These are phyloP conservation scores for Atlantisia rogersi DNA, from an alignment of 2,113 vertebrate species.

Conservation along the genomic window DNA sequence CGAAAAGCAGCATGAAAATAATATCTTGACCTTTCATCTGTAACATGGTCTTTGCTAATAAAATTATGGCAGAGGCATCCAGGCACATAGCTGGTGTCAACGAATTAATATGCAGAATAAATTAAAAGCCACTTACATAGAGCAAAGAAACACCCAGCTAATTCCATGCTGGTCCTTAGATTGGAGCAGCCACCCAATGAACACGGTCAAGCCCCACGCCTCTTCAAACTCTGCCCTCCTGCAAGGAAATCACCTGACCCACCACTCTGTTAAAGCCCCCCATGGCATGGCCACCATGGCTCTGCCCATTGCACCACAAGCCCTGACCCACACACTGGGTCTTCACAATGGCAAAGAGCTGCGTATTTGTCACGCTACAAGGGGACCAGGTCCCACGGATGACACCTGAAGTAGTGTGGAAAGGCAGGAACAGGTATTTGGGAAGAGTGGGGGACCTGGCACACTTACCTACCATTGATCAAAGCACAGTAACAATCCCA, in stretches of 20 bases:
- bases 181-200: not conserved
- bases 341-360: not conserved
- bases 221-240: not conserved
- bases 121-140: conserved; percentile 24
- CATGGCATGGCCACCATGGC: not conserved
- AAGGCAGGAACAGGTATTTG: not conserved
- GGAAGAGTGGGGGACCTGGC: not conserved
- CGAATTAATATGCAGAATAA: conserved; percentile 22
- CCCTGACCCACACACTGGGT: accelerated
- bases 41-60: conserved; percentile 20
- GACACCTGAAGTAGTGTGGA: not conserved
- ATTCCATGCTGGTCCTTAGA: not conserved
- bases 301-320: not conserved
- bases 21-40: conserved; percentile 51
- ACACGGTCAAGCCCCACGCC: accelerated
- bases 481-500: not conserved
- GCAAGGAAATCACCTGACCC: not conserved
- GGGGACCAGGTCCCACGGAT: not conserved
- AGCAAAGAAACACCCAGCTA: not conserved
- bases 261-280: not conserved
- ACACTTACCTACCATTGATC: not conserved
- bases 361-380: accelerated
- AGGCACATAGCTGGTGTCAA: not conserved
- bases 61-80: conserved; percentile 23
- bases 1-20: not conserved